Conservation (phyloP, 2,797 vertebrate species). For the Anguilla marmorata region DNA sequence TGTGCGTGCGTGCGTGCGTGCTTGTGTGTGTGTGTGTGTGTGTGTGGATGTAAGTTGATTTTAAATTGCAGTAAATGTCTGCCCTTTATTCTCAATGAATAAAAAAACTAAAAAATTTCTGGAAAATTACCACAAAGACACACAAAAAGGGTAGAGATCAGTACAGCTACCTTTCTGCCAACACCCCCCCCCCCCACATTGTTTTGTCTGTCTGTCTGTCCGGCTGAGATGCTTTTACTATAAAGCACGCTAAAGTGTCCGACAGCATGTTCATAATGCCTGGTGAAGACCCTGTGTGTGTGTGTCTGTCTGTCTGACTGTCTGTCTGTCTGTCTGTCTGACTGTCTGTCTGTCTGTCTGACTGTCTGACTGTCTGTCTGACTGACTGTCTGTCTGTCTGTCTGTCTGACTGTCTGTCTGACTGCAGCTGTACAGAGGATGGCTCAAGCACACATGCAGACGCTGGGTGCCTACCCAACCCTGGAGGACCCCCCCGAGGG, state of each 20-base stretch:
- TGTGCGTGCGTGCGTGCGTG: conserved; percentile 33
- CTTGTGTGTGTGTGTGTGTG: conserved; percentile 31
- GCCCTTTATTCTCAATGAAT: too few relatives aligned
- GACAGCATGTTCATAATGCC: too few relatives aligned
- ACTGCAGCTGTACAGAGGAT: conserved; percentile 84
- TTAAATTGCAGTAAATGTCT: too few relatives aligned
- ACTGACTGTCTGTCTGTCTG: background rate
- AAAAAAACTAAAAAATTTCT: too few relatives aligned
- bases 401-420: conserved; percentile 8
- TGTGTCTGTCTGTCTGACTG: background rate
- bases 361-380: background rate
- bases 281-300: background rate
- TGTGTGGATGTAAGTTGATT: conserved; percentile 32
- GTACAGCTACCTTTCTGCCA: too few relatives aligned
- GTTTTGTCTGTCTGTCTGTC: background rate
- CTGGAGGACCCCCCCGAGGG: conserved; percentile 64
- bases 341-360: too few relatives aligned
- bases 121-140: background rate
- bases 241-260: too few relatives aligned
- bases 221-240: background rate
- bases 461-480: conserved; percentile 66
- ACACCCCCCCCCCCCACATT: too few relatives aligned
- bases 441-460: conserved; percentile 82
- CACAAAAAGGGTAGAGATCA: too few relatives aligned
- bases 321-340: background rate